phyloP scores from a whole-genome alignment of 2,888 invertebrate species.

The Galeruca laticollis region DNA sequence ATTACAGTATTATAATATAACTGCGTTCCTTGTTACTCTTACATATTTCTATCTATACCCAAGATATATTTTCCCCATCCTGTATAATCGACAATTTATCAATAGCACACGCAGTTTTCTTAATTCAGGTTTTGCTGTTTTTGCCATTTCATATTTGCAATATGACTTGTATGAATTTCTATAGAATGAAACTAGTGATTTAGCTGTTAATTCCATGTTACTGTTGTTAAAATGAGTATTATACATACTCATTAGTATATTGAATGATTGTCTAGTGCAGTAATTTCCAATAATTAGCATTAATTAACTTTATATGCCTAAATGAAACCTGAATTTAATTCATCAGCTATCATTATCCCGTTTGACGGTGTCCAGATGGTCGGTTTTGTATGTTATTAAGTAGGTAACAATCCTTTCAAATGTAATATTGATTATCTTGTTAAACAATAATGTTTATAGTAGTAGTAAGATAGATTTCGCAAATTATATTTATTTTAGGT shows the following conservation, averaged over 20 bases:
- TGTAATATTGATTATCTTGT: not conserved
- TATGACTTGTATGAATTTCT: too few relatives aligned
- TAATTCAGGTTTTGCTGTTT: too few relatives aligned
- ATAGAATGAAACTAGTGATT: not conserved
- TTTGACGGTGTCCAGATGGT: slow-evolving; percentile 3
- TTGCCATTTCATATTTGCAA: too few relatives aligned
- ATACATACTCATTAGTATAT: not conserved
- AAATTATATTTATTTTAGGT: too few relatives aligned
- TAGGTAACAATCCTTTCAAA: not conserved
- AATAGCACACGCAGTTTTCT: too few relatives aligned
- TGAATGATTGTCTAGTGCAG: not conserved
- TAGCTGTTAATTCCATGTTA: not conserved
- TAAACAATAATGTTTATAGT: too few relatives aligned
- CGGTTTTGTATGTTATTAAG: not conserved
- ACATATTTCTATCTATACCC: too few relatives aligned
- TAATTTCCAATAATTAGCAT: not conserved
- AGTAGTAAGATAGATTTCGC: too few relatives aligned
- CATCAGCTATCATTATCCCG: not conserved
- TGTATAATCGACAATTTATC: too few relatives aligned
- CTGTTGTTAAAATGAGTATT: not conserved
- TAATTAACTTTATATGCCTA: not conserved
- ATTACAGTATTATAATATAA: too few relatives aligned
- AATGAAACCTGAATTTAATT: slow-evolving; percentile 3
- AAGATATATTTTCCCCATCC: too few relatives aligned
- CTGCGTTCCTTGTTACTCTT: too few relatives aligned